Evolutionary conservation across 2,888 invertebrate genomes (phyloP).

Genomic region (Andrena chrysosceles): DNA sequence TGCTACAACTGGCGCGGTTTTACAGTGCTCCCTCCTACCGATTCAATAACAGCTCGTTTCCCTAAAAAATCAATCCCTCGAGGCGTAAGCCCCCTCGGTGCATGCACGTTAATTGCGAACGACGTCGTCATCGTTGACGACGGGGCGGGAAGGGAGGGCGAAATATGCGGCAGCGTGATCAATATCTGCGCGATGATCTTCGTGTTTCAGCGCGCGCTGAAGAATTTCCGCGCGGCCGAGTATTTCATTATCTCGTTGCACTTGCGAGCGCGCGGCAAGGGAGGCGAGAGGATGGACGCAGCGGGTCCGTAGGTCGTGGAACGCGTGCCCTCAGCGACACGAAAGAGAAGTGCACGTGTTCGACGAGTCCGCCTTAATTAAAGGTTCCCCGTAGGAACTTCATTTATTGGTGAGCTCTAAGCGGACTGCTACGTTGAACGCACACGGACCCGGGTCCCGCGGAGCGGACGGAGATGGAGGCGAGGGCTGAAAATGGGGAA

Average conservation of each 20-base stretch:
- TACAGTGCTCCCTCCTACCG: not conserved
- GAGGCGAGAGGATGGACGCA: conserved; percentile 8
- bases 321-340: conserved; percentile 58
- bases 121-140: too few species aligned
- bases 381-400: conserved; percentile 65
- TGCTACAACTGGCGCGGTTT: not conserved
- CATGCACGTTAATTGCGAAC: conserved; percentile 24
- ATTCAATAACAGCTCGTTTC: conserved; percentile 16
- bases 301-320: conserved; percentile 38
- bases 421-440: conserved; percentile 22
- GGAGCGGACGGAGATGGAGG: conserved; percentile 4
- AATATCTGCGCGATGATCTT: conserved; percentile 44
- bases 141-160: not conserved
- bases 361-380: conserved; percentile 62
- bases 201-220: conserved; percentile 25
- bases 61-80: conserved; percentile 34
- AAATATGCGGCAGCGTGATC: conserved; percentile 33
- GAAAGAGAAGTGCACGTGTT: conserved; percentile 43
- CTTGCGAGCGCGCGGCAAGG: conserved; percentile 28
- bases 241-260: conserved; percentile 59
- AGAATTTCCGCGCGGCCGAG: conserved; percentile 28
- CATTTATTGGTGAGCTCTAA: conserved; percentile 59
- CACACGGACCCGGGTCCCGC: conserved; percentile 20
- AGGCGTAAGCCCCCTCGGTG: conserved; percentile 5
- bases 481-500: conserved; percentile 4